Evolutionary conservation across 2,113 vertebrate species (phyloP).

Genomic region (Hippocampus barbouri): DNA sequence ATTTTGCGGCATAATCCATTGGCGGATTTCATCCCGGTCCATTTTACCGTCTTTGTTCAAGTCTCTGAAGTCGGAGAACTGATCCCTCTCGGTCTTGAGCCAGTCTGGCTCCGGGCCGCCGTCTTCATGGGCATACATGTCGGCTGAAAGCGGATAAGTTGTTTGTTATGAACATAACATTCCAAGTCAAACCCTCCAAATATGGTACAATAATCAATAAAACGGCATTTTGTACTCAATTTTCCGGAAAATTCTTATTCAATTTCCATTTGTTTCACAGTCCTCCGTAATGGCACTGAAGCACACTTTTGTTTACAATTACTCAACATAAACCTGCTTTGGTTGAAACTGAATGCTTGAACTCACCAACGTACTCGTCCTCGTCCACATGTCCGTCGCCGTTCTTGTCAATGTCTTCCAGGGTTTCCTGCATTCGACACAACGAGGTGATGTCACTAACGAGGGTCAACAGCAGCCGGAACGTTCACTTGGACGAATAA

Average conservation of each 20-base stretch:
- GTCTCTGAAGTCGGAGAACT: constrained; percentile 93
- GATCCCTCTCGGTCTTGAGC: constrained; percentile 90
- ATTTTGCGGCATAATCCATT: constrained; percentile 96
- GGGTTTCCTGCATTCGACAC: constrained; percentile 82
- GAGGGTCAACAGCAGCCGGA: constrained; percentile 27
- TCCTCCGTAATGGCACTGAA: no score
- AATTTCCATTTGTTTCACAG: no score
- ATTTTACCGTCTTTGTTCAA: constrained; percentile 96
- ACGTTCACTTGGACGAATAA: constrained; percentile 38
- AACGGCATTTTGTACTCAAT: background rate
- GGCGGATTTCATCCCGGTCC: constrained; percentile 91
- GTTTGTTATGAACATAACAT: background rate
- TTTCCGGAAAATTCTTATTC: background rate
- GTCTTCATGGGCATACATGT: constrained; percentile 96
- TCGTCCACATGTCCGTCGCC: constrained; percentile 91
- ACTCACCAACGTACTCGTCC: constrained; percentile 93
- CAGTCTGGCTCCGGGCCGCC: constrained; percentile 91
- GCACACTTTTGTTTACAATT: no score
- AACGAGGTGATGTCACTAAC: constrained; percentile 44
- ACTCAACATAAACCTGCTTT: background rate
- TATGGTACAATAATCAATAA: background rate
- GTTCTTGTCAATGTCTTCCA: constrained; percentile 97
- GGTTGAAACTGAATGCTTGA: background rate
- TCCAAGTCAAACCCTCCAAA: background rate
- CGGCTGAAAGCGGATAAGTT: constrained; percentile 70